phyloP scores from a whole-genome alignment of 2,888 invertebrate genomes.

The Caenorhabditis sp. region DNA sequence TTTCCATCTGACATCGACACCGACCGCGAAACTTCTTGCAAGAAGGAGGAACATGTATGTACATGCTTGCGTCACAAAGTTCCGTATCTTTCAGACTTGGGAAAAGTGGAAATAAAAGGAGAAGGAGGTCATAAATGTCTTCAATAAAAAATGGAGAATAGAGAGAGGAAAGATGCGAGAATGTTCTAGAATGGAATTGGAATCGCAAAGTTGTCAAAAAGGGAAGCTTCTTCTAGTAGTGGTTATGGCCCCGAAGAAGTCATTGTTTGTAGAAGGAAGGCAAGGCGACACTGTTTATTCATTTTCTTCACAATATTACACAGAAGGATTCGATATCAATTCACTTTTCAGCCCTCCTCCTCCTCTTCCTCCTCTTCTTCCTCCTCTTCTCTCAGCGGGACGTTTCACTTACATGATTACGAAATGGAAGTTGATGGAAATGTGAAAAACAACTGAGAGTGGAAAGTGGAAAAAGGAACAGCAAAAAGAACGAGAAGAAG shows the following conservation, averaged over 20 bases:
- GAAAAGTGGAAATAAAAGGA: constrained; percentile 2
- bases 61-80: constrained; percentile 1
- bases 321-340: constrained; percentile 35
- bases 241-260: constrained; percentile 6
- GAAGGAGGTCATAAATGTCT: constrained; percentile 14
- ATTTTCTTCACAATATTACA: constrained; percentile 41
- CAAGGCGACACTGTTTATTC: constrained; percentile 48
- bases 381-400: constrained; percentile 40
- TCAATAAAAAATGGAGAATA: not conserved
- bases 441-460: constrained; percentile 15
- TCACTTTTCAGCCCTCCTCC: constrained; percentile 32
- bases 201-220: constrained; percentile 2
- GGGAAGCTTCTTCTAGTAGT: not conserved
- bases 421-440: not conserved
- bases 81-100: not conserved
- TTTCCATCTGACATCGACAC: not conserved
- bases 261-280: constrained; percentile 40
- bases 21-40: not conserved
- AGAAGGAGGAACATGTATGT: too few species aligned
- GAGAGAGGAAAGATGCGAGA: not conserved
- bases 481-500: not conserved
- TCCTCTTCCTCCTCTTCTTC: not conserved
- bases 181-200: constrained; percentile 5
- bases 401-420: constrained; percentile 45
- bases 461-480: not conserved